phyloP scores from a whole-genome alignment of 2,113 vertebrate species.

The Sphyrna mokarran region DNA sequence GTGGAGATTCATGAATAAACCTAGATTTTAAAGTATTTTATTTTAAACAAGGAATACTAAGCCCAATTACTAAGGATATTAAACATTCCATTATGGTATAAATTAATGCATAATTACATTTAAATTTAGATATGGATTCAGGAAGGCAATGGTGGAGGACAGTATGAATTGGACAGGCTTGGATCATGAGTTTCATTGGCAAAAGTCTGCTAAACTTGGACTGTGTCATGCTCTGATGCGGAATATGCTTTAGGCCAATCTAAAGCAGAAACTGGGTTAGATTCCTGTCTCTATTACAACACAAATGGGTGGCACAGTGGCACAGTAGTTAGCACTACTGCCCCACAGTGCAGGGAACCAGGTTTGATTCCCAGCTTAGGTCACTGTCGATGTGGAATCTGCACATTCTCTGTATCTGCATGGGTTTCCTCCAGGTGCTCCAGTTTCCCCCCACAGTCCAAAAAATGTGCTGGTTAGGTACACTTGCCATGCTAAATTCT shows the following conservation, averaged over 20 bases:
- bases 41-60: background rate
- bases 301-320: too few relatives aligned
- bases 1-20: constrained; percentile 84
- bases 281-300: background rate
- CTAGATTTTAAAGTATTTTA: constrained; percentile 47
- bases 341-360: too few relatives aligned
- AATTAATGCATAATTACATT: background rate
- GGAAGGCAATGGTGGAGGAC: background rate
- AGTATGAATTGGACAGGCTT: background rate
- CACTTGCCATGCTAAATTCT: too few relatives aligned
- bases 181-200: background rate
- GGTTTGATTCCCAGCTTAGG: too few relatives aligned
- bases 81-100: background rate
- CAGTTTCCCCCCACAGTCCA: too few relatives aligned
- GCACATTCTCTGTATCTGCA: too few relatives aligned
- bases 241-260: background rate
- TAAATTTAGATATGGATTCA: background rate
- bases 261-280: background rate
- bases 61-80: background rate
- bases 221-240: background rate
- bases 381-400: too few relatives aligned
- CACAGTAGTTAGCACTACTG: too few relatives aligned
- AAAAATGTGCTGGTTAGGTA: too few relatives aligned
- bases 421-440: too few relatives aligned
- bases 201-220: background rate